Conservation (phyloP, 1,140 invertebrate species). For the Gryon sp. region DNA sequence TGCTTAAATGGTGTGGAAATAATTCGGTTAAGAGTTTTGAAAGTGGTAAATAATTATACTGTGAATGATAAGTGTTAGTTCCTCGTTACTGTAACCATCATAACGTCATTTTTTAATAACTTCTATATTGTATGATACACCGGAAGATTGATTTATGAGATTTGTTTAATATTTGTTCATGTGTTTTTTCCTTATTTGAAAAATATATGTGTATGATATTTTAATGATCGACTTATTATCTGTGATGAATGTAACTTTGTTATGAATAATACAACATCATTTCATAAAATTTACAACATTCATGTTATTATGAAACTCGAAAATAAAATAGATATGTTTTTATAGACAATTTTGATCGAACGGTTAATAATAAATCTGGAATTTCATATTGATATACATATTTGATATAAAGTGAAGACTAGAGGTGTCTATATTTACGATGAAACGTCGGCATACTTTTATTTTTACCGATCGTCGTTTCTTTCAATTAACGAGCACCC, state of each 20-base stretch:
- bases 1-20: slow-evolving; percentile 40
- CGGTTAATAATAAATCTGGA: too few relatives aligned
- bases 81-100: not conserved
- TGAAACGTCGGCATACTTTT: slow-evolving; percentile 14
- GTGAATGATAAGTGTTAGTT: slow-evolving; percentile 9
- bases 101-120: slow-evolving; percentile 7
- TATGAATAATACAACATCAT: too few relatives aligned
- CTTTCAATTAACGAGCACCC: not conserved
- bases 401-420: too few relatives aligned
- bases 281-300: too few relatives aligned
- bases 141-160: slow-evolving; percentile 1
- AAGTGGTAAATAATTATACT: slow-evolving; percentile 3
- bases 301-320: too few relatives aligned
- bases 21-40: slow-evolving; percentile 24
- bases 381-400: too few relatives aligned
- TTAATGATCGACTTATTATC: too few relatives aligned
- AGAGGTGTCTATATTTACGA: not conserved
- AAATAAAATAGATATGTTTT: too few relatives aligned
- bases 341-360: too few relatives aligned
- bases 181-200: too few relatives aligned
- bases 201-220: too few relatives aligned
- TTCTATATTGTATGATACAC: slow-evolving; percentile 4
- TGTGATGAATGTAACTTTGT: too few relatives aligned
- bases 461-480: slow-evolving; percentile 3
- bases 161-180: slow-evolving; percentile 2